A percentile compares a stretch with the other conserved stretches of the same genome.
Conservation (phyloP, 2,888 invertebrate species). For the Pseudanteris insignis region DNA sequence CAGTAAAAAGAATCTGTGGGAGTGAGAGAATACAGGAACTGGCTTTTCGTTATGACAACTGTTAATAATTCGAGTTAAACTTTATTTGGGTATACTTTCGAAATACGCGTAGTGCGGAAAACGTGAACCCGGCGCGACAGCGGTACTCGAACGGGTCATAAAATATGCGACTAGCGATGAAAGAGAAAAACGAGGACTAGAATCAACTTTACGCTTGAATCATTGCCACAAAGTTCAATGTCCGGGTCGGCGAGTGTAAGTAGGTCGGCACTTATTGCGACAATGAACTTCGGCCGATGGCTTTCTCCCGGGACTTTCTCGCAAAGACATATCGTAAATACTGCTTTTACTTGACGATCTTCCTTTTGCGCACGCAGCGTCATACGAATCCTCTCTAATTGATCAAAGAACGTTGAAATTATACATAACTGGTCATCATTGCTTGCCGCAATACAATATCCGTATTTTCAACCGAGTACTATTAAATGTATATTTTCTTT, state of each 20-base stretch:
- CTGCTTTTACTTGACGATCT: slow-evolving; percentile 43
- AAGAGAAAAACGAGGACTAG: slow-evolving; percentile 21
- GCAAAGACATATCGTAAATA: slow-evolving; percentile 42
- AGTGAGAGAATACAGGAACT: no score
- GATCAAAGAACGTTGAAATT: slow-evolving; percentile 30
- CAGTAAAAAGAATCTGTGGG: no score
- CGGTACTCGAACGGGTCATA: slow-evolving; percentile 22
- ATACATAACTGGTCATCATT: slow-evolving; percentile 18
- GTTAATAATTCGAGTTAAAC: no score
- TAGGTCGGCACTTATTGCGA: slow-evolving; percentile 48
- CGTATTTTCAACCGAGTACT: slow-evolving; percentile 19
- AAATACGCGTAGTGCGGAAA: slow-evolving; percentile 6
- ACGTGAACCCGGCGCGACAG: slow-evolving; percentile 8
- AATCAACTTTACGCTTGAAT: slow-evolving; percentile 41
- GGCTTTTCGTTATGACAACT: no score
- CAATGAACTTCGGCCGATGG: slow-evolving; percentile 47
- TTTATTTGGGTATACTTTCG: slow-evolving; percentile 15
- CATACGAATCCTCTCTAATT: slow-evolving; percentile 8
- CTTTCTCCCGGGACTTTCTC: slow-evolving; percentile 53
- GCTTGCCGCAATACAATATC: slow-evolving; percentile 18
- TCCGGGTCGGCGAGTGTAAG: slow-evolving; percentile 46
- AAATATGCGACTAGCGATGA: slow-evolving; percentile 39
- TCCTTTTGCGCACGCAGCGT: slow-evolving; percentile 29
- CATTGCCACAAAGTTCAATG: slow-evolving; percentile 46
- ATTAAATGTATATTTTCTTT: slow-evolving; percentile 8